Evolutionary conservation across 2,113 vertebrate species (phyloP), one percentile per base, ranked within the genome.

Genomic region (Telmatochromis bifrenatus): DNA sequence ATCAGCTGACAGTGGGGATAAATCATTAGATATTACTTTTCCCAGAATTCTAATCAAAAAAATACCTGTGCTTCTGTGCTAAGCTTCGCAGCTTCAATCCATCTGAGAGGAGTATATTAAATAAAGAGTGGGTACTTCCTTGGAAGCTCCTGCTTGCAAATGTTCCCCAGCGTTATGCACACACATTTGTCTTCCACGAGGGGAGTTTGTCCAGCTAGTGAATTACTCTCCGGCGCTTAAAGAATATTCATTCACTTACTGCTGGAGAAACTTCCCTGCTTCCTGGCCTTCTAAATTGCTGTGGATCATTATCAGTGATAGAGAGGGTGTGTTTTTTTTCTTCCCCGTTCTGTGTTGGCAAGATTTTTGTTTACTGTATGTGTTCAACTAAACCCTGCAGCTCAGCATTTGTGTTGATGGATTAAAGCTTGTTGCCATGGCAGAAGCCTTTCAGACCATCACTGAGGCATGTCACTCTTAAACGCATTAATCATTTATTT

Each of bases 211-310:
- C 92, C 92, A 83, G 84, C 62, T 4, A 75, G 91, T 94, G 91
- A 93, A 94, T 95, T 88, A 95, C 90, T 95, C 90, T 91, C 54
- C 17, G 77, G 79, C n/a, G 58, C 89, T 94, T 91, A 85, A 95
- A 88, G 87, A 94, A 93, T 91, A 93, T 92, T 92, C 91, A 89
- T 92, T 93, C 93, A 93, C 92, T 94, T 92, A 93, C 87, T 85
- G 89, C 91, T 33, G 42, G 88, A 91, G 88, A 89, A 83, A 87
- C 83, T 75, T 92, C 92, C 85, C 91, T 90, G 86, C 88, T 91
- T 93, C 88, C 87, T 93, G 87, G 33, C 80, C 85, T 81, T 88
- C 88, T 88, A 93, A 96, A 94, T 94, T 88, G 86, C 83, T 79
- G 31, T 10, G 47, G 89, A 91, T 93, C 89, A 92, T 93, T 95